Evolutionary conservation across 2,797 vertebrate species (phyloP).

Genomic region (Macropodus opercularis): DNA sequence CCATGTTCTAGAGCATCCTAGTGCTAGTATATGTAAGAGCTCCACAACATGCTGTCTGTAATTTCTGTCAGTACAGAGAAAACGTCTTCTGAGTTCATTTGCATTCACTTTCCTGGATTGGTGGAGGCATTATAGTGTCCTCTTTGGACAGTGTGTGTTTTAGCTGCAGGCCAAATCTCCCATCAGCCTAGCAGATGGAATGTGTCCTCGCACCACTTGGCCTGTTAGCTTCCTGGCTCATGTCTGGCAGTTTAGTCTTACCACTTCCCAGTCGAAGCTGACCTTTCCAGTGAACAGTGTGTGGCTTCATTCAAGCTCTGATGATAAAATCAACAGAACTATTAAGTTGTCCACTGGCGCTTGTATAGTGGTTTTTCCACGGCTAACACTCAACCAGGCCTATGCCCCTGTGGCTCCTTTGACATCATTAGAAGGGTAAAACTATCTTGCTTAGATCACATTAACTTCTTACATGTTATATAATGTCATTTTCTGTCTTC

Average conservation of each 20-base stretch:
- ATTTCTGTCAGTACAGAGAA: no score
- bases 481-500: not conserved
- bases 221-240: conserved; percentile 25
- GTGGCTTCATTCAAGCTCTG: not conserved
- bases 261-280: conserved; percentile 2
- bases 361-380: no score
- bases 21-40: no score
- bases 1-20: no score
- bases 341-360: not conserved
- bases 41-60: no score
- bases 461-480: not conserved
- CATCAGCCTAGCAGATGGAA: conserved; percentile 38
- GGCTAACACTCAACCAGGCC: no score
- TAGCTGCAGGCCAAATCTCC: conserved; percentile 20
- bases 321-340: not conserved
- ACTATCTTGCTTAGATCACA: not conserved
- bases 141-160: not conserved
- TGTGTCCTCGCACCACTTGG: conserved; percentile 23
- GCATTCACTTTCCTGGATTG: not conserved
- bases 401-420: no score
- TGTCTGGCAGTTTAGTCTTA: conserved; percentile 5
- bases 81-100: no score
- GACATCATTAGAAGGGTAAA: no score
- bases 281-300: not conserved
- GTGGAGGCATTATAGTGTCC: not conserved